Base-by-base conservation (phyloP, 2,113 vertebrate species). In the Cephalopterus ornatus region DNA sequence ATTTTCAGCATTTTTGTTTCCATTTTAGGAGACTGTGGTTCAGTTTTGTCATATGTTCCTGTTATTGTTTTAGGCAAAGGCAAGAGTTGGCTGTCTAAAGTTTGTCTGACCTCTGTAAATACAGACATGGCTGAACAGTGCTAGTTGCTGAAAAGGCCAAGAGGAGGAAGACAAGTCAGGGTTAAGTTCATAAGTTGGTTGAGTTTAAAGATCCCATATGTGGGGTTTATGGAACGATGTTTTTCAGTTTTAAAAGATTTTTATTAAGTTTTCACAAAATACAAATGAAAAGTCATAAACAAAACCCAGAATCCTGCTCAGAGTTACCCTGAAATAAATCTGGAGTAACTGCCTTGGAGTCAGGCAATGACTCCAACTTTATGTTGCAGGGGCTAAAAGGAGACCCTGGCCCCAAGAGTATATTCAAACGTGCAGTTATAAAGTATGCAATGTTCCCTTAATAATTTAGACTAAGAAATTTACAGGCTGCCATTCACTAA, bases 221-320 rank as follows among this genome's bases (percentile, higher is more conserved):
- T 90, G 56, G n/a, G 47, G 59, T 92, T 96, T 96, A 95, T 96
- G 79, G 56, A 95, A 53, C 46, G 7, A 56, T 52, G 67, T 50
- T 89, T 96, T 96, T 66, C 58, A 89, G 77, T 86, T 94, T 97
- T 92, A 96, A 97, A 96, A 92, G 65, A 92, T 95, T 97, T 95
- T 96, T 97, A 97, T 95, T 90, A 96, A 94, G 95, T 93, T 96
- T 97, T 94, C 95, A 93, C 95, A 95, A 95, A 95, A 93, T 88
- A 81, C 79, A 93, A 95, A 96, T 93, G 72, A 96, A 96, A 97
- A 96, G 83, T 86, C 85, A 92, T 96, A 93, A 96, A 96, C 95
- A 96, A 94, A 96, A 84, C 44, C 47, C 72, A 50, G 59, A 55
- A 86, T 94, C 65, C 68, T 93, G 82, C 72, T 94, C 90, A 56